A percentile compares a stretch with the other conserved stretches of the same genome.
These are phyloP conservation scores for Tetramorium alpestre DNA, from an alignment of 1,140 invertebrate species.

Conservation along the genomic window DNA sequence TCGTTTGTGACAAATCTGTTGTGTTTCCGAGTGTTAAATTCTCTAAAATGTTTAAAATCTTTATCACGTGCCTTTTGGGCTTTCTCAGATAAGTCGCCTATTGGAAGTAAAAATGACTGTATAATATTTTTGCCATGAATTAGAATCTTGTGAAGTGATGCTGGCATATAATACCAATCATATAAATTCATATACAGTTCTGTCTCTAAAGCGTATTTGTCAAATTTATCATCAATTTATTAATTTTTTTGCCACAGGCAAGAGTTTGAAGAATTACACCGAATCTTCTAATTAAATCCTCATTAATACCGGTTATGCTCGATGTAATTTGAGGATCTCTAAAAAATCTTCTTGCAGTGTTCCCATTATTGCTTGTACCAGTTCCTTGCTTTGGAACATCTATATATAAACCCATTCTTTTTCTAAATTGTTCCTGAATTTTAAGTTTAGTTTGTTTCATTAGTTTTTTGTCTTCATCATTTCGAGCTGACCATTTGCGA, in stretches of 20 bases:
- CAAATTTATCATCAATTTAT: not conserved
- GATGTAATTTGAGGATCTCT: not conserved
- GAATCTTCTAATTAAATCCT: not conserved
- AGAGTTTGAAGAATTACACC: not conserved
- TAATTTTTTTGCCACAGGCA: not conserved
- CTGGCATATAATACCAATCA: not conserved
- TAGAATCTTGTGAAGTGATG: not conserved
- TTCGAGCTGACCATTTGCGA: no score
- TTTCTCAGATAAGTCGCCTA: not conserved
- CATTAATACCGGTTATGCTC: not conserved
- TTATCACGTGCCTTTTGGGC: not conserved
- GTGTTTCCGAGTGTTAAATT: conserved; percentile 4
- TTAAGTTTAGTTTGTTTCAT: not conserved
- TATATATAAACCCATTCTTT: not conserved
- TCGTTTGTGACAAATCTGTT: not conserved
- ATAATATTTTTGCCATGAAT: not conserved
- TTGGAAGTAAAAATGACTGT: not conserved
- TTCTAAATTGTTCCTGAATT: conserved; percentile 16
- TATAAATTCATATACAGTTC: not conserved
- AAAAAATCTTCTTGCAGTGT: not conserved
- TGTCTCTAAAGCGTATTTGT: not conserved
- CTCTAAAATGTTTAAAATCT: not conserved
- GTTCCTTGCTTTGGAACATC: conserved; percentile 19
- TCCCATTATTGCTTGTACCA: conserved; percentile 3
- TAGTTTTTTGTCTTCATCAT: no score